Evolutionary conservation across 1,140 invertebrate genomes (phyloP).

Genomic region (Scaptodrosophila lebanonensis): DNA sequence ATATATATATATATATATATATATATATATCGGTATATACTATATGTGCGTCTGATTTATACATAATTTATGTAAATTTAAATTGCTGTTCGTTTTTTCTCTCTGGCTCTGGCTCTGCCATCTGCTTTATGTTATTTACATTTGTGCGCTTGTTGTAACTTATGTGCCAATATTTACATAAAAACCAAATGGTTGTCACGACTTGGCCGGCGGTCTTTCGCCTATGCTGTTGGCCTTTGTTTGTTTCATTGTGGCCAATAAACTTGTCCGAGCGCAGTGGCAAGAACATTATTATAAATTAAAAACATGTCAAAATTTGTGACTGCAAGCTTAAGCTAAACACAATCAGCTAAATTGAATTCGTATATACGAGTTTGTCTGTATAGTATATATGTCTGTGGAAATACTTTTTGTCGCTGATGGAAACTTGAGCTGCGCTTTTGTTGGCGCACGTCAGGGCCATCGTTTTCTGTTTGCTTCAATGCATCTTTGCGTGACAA

Average conservation of each 20-base stretch:
- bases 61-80: constrained; percentile 51
- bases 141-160: constrained; percentile 30
- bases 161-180: constrained; percentile 53
- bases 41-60: constrained; percentile 29
- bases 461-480: no score
- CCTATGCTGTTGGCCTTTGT: constrained; percentile 3
- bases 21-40: constrained; percentile 12
- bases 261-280: constrained; percentile 28
- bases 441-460: no score
- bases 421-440: no score
- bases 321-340: no score
- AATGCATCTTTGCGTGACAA: no score
- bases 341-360: no score
- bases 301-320: constrained; percentile 9
- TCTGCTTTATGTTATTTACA: no score
- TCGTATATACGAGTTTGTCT: no score
- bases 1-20: background rate
- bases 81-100: constrained; percentile 28
- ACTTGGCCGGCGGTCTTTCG: constrained; percentile 11
- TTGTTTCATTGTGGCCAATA: constrained; percentile 10
- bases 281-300: constrained; percentile 25
- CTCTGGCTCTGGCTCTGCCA: no score
- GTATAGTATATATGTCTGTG: no score
- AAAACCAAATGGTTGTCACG: constrained; percentile 18
- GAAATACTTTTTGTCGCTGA: no score